A percentile compares a stretch with the other conserved stretches of the same genome.
Conservation (phyloP, 2,113 vertebrate species). For the Erpornis zantholeuca region DNA sequence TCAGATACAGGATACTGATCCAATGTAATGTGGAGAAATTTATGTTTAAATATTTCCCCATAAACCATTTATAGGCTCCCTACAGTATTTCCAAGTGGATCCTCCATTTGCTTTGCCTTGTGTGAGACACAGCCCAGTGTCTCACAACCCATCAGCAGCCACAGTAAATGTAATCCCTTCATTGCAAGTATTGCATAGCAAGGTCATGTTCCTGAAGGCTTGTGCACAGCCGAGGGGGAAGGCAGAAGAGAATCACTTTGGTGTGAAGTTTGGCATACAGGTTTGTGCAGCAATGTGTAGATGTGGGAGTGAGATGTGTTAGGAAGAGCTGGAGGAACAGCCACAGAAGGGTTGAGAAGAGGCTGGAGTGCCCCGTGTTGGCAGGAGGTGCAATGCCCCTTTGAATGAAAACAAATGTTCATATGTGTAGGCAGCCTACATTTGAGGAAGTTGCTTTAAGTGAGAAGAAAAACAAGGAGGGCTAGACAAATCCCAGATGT, state of each 20-base stretch:
- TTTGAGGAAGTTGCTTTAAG: not conserved
- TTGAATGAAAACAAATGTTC: not conserved
- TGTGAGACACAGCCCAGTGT: not conserved
- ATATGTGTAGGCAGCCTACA: not conserved
- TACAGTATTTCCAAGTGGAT: not conserved
- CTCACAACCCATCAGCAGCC: not conserved
- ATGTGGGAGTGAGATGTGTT: not conserved
- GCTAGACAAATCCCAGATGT: not conserved
- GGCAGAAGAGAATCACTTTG: not conserved
- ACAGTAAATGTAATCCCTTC: not conserved
- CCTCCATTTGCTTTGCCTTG: not conserved
- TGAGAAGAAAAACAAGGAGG: not conserved
- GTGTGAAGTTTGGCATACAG: not conserved
- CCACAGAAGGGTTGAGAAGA: not conserved
- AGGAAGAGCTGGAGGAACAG: not conserved
- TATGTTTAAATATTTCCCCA: not conserved
- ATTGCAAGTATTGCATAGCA: not conserved
- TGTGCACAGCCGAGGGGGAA: not conserved
- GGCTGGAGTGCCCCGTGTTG: not conserved
- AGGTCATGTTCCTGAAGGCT: not conserved
- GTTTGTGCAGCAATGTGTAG: not conserved
- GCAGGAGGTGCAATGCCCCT: not conserved
- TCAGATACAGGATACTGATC: not conserved
- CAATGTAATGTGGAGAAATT: not conserved
- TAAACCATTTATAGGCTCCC: not conserved